phyloP scores from a whole-genome alignment of 1,140 invertebrate genomes.

The Euwallacea similis region DNA sequence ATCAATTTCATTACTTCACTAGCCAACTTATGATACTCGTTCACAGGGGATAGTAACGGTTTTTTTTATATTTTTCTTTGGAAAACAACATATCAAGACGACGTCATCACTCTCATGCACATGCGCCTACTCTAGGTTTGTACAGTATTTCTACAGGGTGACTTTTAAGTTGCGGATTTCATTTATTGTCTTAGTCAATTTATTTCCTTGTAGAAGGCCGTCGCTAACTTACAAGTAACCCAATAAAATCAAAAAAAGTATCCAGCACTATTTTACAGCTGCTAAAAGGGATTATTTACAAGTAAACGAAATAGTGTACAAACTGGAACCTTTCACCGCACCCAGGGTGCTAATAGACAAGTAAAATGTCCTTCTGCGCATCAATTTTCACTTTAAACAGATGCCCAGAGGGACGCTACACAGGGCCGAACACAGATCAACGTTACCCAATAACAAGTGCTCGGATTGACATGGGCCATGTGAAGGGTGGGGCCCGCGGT shows the following conservation, averaged over 20 bases:
- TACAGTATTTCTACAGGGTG: conserved; percentile 29
- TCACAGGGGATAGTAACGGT: conserved; percentile 25
- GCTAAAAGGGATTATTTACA: background rate
- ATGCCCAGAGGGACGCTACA: too few relatives aligned
- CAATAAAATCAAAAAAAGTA: background rate
- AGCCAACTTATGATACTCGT: conserved; percentile 1
- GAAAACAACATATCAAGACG: conserved; percentile 16
- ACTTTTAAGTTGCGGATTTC: background rate
- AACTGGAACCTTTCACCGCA: conserved; percentile 13
- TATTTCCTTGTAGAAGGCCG: too few relatives aligned
- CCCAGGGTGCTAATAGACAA: conserved; percentile 1
- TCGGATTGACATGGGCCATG: conserved; percentile 53
- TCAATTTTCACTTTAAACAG: background rate
- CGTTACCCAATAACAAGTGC: conserved; percentile 72
- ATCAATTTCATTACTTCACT: conserved; percentile 31
- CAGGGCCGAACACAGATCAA: background rate
- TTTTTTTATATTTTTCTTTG: conserved; percentile 4
- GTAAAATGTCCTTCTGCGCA: background rate
- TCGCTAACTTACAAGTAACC: too few relatives aligned
- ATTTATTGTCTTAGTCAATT: too few relatives aligned
- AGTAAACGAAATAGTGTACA: conserved; percentile 31
- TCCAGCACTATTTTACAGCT: conserved; percentile 13
- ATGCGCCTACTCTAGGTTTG: conserved; percentile 34
- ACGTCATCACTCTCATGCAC: conserved; percentile 37
- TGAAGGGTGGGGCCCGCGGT: conserved; percentile 54